Conservation (phyloP, 2,113 vertebrate genomes). For the Orientallactaga bullata region DNA sequence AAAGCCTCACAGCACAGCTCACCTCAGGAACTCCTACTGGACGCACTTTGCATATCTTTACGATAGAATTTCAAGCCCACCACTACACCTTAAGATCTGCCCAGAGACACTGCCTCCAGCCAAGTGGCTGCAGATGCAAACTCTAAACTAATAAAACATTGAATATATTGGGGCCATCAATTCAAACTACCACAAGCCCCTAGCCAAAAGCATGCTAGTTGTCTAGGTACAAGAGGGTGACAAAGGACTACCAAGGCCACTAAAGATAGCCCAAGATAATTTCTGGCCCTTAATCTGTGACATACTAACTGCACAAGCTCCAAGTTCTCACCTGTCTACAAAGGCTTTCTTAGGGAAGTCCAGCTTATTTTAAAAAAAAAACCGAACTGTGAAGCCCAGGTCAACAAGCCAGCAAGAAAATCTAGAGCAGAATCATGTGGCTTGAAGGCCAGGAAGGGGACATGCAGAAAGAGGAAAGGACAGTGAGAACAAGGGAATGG, state of each 20-base stretch:
- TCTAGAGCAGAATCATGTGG: not conserved
- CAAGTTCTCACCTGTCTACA: not conserved
- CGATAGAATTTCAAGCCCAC: too few species aligned
- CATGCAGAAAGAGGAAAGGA: not conserved
- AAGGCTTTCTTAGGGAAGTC: not conserved
- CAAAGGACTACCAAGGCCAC: not conserved
- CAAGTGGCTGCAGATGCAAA: too few species aligned
- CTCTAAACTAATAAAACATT: too few species aligned
- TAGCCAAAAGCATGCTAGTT: not conserved
- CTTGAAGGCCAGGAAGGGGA: not conserved
- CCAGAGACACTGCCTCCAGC: too few species aligned
- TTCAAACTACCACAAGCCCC: too few species aligned
- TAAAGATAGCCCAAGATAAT: not conserved
- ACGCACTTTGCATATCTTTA: too few species aligned
- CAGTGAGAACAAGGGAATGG: not conserved
- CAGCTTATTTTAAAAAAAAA: not conserved
- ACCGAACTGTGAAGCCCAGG: not conserved
- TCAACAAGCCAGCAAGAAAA: slow-evolving; percentile 14
- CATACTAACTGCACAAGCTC: not conserved
- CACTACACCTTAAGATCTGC: too few species aligned
- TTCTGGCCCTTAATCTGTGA: not conserved
- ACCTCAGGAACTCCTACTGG: too few species aligned
- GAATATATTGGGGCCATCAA: too few species aligned
- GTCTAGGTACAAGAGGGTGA: not conserved
- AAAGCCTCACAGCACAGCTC: too few species aligned